These are phyloP conservation scores for Muscicapa adusta DNA, from an alignment of 2,113 vertebrate genomes.

Conservation along the genomic window DNA sequence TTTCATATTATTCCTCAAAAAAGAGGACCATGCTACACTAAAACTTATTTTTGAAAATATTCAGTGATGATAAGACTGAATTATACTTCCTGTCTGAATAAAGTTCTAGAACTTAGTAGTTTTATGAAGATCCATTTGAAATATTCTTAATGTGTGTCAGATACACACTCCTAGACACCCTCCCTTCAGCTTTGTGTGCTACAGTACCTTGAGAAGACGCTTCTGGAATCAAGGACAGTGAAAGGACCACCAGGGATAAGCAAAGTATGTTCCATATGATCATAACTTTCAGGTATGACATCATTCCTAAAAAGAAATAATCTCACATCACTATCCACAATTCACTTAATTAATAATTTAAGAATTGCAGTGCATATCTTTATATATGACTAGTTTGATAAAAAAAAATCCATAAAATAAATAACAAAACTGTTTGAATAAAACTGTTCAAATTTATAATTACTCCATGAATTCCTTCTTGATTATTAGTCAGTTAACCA, in stretches of 20 bases:
- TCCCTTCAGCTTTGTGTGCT: neutral
- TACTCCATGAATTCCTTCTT: neutral
- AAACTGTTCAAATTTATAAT: neutral
- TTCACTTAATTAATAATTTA: neutral
- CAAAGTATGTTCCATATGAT: slow-evolving; percentile 64
- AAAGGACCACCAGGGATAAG: slow-evolving; percentile 23
- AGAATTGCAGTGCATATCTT: neutral
- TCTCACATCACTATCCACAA: neutral
- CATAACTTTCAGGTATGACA: slow-evolving; percentile 13
- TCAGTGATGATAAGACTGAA: neutral
- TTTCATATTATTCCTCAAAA: neutral
- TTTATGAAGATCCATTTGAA: neutral
- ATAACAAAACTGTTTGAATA: neutral
- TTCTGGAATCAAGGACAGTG: slow-evolving; percentile 50
- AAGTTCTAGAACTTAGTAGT: neutral
- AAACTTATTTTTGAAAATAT: neutral
- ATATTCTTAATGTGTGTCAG: neutral
- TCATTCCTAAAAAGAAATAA: slow-evolving; percentile 26
- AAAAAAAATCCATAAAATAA: neutral
- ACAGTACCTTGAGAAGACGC: slow-evolving; percentile 75
- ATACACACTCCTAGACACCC: neutral
- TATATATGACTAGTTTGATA: neutral
- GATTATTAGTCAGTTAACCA: neutral
- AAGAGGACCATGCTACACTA: neutral
- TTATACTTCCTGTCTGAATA: neutral